phyloP scores from a whole-genome alignment of 2,797 vertebrate genomes.

The Salmo trutta region DNA sequence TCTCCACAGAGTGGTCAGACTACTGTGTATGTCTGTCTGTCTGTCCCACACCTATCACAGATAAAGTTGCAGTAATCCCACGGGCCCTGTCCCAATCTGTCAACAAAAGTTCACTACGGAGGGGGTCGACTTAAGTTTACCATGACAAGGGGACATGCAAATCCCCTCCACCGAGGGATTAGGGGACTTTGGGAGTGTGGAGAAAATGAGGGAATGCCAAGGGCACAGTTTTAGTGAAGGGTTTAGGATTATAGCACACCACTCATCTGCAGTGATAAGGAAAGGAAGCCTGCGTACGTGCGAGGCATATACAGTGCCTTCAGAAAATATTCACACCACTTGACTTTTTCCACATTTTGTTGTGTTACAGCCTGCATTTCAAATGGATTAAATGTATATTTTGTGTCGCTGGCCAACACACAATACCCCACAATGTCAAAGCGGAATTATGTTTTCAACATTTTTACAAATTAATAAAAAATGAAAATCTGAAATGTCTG shows the following conservation, averaged over 20 bases:
- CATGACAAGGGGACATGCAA: constrained; percentile 57
- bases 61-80: constrained; percentile 40
- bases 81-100: constrained; percentile 49
- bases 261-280: constrained; percentile 8
- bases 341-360: no score
- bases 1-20: background rate
- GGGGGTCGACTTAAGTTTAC: constrained; percentile 46
- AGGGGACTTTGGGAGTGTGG: constrained; percentile 11
- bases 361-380: no score
- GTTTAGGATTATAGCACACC: constrained; percentile 4
- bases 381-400: no score
- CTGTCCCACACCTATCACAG: constrained; percentile 54
- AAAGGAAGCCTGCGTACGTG: background rate
- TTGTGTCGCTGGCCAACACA: no score
- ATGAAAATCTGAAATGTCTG: no score
- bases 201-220: background rate
- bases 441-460: no score
- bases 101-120: constrained; percentile 40
- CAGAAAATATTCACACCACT: no score
- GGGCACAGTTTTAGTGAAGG: constrained; percentile 45
- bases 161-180: constrained; percentile 39
- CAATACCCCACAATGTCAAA: no score
- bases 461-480: no score
- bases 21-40: background rate
- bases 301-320: no score